Evolutionary conservation across 1,140 invertebrate genomes (phyloP).

Genomic region (Amphibalanus amphitrite): DNA sequence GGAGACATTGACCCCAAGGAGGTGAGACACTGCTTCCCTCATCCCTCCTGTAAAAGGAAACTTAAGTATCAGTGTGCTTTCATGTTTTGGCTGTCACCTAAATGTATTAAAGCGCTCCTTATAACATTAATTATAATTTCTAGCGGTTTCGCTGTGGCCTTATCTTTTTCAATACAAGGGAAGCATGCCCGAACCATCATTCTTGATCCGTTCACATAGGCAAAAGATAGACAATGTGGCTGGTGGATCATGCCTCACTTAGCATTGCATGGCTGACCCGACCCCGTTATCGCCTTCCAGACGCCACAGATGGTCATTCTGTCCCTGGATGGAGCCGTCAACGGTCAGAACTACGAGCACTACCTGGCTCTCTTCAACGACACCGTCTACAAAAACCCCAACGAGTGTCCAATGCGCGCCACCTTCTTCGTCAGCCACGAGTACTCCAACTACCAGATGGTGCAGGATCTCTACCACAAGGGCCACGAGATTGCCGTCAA

Average conservation of each 20-base stretch:
- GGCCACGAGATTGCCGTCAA: conserved; percentile 85
- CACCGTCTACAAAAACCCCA: conserved; percentile 48
- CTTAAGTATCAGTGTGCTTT: too few species aligned
- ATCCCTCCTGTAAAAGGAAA: too few species aligned
- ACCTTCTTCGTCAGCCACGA: conserved; percentile 92
- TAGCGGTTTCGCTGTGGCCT: too few species aligned
- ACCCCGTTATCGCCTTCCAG: conserved; percentile 31
- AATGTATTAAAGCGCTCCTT: too few species aligned
- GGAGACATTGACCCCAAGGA: conserved; percentile 59
- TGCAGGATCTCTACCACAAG: conserved; percentile 66
- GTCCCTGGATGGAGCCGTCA: conserved; percentile 84
- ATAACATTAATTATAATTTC: too few species aligned
- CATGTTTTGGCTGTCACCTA: too few species aligned
- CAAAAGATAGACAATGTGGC: too few species aligned
- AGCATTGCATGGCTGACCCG: too few species aligned
- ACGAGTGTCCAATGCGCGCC: conserved; percentile 71
- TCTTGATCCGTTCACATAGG: too few species aligned
- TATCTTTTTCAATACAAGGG: too few species aligned
- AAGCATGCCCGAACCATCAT: too few species aligned
- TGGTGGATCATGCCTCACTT: too few species aligned
- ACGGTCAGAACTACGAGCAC: conserved; percentile 75
- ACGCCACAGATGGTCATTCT: conserved; percentile 84
- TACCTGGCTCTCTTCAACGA: conserved; percentile 59
- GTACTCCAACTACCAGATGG: conserved; percentile 85
- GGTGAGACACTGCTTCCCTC: conserved; percentile 39